Evolutionary conservation across 30 jellyfish, hydroid and myxozoan species (phyloP), one percentile per base, ranked within the genome.

Genomic region (Chrysaora quinquecirrha): DNA sequence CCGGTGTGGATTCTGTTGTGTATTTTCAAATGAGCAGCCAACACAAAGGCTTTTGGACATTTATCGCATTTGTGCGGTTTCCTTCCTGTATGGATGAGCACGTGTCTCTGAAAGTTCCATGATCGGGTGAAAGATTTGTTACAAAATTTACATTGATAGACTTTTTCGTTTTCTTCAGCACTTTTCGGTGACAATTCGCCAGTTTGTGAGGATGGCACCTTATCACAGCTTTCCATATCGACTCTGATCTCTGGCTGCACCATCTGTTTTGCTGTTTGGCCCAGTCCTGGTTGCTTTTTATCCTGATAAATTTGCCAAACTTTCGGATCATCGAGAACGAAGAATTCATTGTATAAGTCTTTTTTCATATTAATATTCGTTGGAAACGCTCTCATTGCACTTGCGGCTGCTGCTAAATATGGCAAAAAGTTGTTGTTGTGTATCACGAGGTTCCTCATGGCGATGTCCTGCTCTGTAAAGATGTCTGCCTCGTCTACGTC

Each of bases 31-130:
- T 93, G 98, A 0, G 98, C 98, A 6, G 98, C 98, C 63, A 93
- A 64, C 23, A 93, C 98, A 62, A 93, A 93, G 31, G 98, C 98
- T 75, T 93, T 93, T 12, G 93, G 97, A 76, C 98, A 93, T 35
- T 86, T 83, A 71, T 93, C 98, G 56, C 98, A 93, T 82, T 93
- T 93, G 74, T 93, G 98, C 1, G 98, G 98, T 60, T 93, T 93
- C 49, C 98, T 69, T 22, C 98, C 98, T n/a, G 98, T 86, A 78
- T 93, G 98, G 20, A 93, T 93, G 10, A 93, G 77, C 27, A 93
- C 98, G 56, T 93, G 98, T 28, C 98, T 93, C 76, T 93, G 98
- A 76, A 79, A 93, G 85, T 93, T 93, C 98, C 98, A 93, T 4
- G 97, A 86, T 1, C 98, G 78, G 0, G 98, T 86, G 78, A 93